These are phyloP conservation scores for Mirza zaza DNA, from an alignment of 2,113 vertebrate species.

Conservation along the genomic window DNA sequence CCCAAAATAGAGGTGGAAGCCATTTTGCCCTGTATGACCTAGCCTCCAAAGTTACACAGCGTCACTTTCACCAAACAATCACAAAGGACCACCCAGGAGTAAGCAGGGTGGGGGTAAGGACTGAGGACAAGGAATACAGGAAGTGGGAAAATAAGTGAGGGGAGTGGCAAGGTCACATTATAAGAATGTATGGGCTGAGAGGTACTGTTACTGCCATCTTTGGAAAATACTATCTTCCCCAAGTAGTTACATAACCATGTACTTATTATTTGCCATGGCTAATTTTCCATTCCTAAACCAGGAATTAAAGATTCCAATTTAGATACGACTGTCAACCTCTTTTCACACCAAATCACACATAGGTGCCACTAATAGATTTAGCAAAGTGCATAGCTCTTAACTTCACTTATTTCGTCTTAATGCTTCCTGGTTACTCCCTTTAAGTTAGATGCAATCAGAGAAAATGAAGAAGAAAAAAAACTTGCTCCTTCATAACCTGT, in stretches of 20 bases:
- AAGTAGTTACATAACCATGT: neutral
- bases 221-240: neutral
- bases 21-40: neutral
- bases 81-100: neutral
- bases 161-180: neutral
- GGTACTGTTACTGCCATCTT: neutral
- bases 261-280: neutral
- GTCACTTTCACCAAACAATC: neutral
- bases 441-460: neutral
- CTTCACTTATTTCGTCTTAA: neutral
- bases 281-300: no score
- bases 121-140: neutral
- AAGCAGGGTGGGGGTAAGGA: rapidly evolving
- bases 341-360: neutral
- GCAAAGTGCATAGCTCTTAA: neutral
- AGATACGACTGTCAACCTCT: neutral
- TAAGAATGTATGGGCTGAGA: neutral
- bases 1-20: neutral
- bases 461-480: neutral
- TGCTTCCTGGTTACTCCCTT: neutral
- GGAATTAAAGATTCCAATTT: neutral
- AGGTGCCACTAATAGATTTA: neutral
- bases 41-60: neutral
- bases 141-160: neutral
- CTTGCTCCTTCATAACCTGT: neutral